Conservation (phyloP, 1,140 invertebrate genomes). For the Tribolium madens region DNA sequence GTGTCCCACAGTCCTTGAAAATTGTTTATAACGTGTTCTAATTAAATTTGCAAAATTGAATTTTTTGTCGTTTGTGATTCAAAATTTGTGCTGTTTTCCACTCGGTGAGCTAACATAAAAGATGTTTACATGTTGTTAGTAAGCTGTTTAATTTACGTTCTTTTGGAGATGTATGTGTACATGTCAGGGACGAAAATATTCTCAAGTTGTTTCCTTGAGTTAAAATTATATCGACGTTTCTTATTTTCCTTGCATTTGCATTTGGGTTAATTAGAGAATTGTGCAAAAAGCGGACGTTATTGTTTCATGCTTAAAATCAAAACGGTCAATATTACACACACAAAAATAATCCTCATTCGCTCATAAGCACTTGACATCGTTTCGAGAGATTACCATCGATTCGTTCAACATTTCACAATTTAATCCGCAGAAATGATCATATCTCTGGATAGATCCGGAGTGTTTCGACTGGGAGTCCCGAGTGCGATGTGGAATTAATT, state of each 20-base stretch:
- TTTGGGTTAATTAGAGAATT: conserved; percentile 19
- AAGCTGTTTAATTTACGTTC: conserved; percentile 1
- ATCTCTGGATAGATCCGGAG: background rate
- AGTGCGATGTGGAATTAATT: conserved; percentile 7
- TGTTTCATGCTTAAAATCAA: conserved; percentile 7
- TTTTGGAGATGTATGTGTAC: conserved; percentile 4
- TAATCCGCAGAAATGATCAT: conserved; percentile 20
- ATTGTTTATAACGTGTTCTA: conserved; percentile 14
- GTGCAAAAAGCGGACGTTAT: conserved; percentile 14
- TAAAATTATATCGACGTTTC: background rate
- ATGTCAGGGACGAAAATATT: conserved; percentile 9
- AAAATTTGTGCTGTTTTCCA: conserved; percentile 5
- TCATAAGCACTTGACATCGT: conserved; percentile 26
- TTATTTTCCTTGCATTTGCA: background rate
- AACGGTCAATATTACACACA: background rate
- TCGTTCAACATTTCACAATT: conserved; percentile 2
- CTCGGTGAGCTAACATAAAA: background rate
- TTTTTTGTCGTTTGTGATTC: background rate
- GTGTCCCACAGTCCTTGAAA: conserved; percentile 1
- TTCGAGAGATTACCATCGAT: conserved; percentile 15
- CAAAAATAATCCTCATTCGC: background rate
- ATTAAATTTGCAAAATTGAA: conserved; percentile 28
- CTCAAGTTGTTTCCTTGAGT: background rate
- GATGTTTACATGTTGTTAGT: conserved; percentile 9
- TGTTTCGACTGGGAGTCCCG: background rate